A percentile compares a stretch with the other conserved stretches of the same genome.
These are phyloP conservation scores for Eleutherodactylus coqui DNA, from an alignment of 2,797 vertebrate species.

Conservation along the genomic window DNA sequence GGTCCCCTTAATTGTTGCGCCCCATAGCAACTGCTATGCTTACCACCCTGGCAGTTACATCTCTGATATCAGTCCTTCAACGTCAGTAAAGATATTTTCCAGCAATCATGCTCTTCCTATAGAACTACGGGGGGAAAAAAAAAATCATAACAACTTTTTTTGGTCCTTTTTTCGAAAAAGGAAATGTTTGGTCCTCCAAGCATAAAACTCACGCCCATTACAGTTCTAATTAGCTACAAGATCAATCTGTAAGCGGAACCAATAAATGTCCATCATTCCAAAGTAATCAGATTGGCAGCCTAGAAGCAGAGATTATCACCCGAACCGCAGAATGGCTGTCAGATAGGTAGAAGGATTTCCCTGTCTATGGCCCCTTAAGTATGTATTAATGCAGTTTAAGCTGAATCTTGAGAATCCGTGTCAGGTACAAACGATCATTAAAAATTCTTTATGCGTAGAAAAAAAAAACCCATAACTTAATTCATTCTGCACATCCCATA, in stretches of 20 bases:
- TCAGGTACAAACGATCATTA: slow-evolving; percentile 1
- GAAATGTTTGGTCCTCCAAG: neutral
- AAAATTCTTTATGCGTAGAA: neutral
- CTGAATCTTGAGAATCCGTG: neutral
- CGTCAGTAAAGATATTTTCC: neutral
- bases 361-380: neutral
- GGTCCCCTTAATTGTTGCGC: too few relatives aligned
- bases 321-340: neutral
- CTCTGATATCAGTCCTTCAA: too few relatives aligned
- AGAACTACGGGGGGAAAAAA: neutral
- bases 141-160: neutral
- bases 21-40: too few relatives aligned
- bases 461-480: slow-evolving; percentile 5
- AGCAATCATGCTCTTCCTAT: neutral
- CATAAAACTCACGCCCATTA: neutral
- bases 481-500: neutral
- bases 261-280: neutral
- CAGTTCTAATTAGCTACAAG: neutral
- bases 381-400: neutral
- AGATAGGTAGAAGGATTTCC: neutral
- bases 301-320: neutral
- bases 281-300: neutral
- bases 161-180: neutral
- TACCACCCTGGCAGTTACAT: too few relatives aligned
- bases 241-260: neutral